These are phyloP conservation scores for Zonotrichia albicollis DNA, from an alignment of 2,797 vertebrate species.

Conservation along the genomic window DNA sequence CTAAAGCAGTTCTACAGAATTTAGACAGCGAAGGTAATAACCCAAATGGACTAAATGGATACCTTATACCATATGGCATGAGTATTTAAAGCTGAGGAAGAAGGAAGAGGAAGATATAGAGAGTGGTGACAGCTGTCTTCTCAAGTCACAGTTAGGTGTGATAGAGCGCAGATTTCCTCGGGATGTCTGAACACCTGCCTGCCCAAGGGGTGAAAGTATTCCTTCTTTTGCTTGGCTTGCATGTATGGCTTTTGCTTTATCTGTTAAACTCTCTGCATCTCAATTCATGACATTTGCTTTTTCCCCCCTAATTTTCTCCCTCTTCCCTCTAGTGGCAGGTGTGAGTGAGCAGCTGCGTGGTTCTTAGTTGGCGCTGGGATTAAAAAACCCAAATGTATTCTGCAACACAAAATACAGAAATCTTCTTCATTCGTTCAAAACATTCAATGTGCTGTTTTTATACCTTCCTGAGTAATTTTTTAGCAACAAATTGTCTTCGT, in stretches of 20 bases:
- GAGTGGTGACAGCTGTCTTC: background rate
- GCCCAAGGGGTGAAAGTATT: background rate
- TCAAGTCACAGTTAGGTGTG: background rate
- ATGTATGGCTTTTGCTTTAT: background rate
- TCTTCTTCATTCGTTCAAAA: background rate
- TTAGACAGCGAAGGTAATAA: background rate
- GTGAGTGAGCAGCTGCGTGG: background rate
- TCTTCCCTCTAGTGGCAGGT: background rate
- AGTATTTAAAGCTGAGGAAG: background rate
- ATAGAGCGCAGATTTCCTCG: background rate
- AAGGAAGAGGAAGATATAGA: background rate
- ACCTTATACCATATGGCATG: background rate
- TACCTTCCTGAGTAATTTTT: background rate
- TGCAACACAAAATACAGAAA: slow-evolving; percentile 8
- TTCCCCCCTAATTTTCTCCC: background rate
- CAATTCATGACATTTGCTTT: background rate
- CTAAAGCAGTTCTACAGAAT: background rate
- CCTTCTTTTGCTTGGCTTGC: background rate
- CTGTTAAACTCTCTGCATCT: background rate
- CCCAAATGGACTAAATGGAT: background rate
- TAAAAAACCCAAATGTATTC: background rate
- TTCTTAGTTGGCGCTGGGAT: background rate
- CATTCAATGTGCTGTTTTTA: background rate
- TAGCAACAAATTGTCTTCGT: background rate
- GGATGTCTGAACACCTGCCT: background rate